A percentile compares a stretch with the other conserved stretches of the same genome.
Evolutionary conservation across 2,113 vertebrate species (phyloP).

Genomic region (Plotosus lineatus): DNA sequence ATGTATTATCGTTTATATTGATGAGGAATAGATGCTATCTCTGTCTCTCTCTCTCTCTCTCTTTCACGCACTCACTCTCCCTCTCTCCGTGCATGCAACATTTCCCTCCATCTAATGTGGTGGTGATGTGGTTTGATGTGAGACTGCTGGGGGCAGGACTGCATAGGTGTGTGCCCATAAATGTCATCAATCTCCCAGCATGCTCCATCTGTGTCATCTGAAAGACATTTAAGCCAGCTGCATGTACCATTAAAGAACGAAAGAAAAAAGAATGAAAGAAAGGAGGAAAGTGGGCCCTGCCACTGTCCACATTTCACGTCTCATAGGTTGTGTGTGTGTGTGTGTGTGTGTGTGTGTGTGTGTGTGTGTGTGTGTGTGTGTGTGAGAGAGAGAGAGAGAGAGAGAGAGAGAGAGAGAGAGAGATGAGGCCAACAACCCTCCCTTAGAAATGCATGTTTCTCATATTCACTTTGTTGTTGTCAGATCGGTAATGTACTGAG

Average conservation of each 20-base stretch:
- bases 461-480: constrained; percentile 9
- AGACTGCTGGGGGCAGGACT: constrained; percentile 71
- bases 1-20: constrained; percentile 57
- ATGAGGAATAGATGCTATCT: constrained; percentile 46
- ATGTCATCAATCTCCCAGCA: constrained; percentile 75
- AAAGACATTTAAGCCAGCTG: constrained; percentile 68
- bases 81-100: constrained; percentile 64
- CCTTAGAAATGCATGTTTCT: background rate
- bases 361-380: background rate
- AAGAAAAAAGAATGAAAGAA: constrained; percentile 25
- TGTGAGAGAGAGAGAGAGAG: background rate
- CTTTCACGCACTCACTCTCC: constrained; percentile 37
- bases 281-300: constrained; percentile 28
- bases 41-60: constrained; percentile 2
- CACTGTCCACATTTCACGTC: constrained; percentile 42
- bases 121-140: constrained; percentile 74
- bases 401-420: background rate
- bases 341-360: background rate
- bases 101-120: constrained; percentile 71
- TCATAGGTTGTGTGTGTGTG: constrained; percentile 17
- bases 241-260: constrained; percentile 53
- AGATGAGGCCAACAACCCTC: constrained; percentile 11
- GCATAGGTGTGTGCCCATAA: constrained; percentile 67
- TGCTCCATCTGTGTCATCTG: constrained; percentile 72
- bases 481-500: constrained; percentile 24